Evolutionary conservation across 2,113 vertebrate genomes (phyloP), one percentile per base, ranked within the genome.

Genomic region (Caranx melampygus): DNA sequence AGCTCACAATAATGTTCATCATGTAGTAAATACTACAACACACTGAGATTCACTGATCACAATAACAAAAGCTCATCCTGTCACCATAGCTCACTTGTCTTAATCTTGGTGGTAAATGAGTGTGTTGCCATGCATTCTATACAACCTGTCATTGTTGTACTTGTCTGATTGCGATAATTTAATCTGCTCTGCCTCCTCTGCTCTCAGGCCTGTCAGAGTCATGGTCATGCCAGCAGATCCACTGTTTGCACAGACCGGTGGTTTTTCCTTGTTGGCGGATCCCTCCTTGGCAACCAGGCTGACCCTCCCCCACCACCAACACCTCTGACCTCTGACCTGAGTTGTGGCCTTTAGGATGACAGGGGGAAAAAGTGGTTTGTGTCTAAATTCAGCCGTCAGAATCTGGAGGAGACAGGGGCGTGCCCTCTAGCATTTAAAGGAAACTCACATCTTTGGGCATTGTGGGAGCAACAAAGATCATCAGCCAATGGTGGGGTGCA

Each of bases 201-300:
- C 87, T 88, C 88, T 90, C 82, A 89, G 87, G 75, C 82, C 68
- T 88, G 88, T 90, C 91, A 85, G 40, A 54, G 20, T 72, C 62
- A 70, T 13, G 62, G 61, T 82, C 83, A 69, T 54, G 64, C 60
- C 21, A 5, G 80, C 78, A 76, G 78, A 87, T 84, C 83, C 71
- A 51, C 89, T 76, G 85, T 92, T 92, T 87, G 81, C 88, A 87
- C 82, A 75, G 88, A 74, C 45, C 87, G 78, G 81, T 78, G 72
- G 74, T 58, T 90, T 84, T 87, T 78, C 71, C 82, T 81, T 11
- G 73, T 75, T 26, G 75, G 71, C 33, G 44, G 68, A 86, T 62
- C 79, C 81, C 73, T 87, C 93, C 92, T 37, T 91, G 90, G 93
- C 79, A 93, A 94, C 93, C 82, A 44, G 33, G 51, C 75, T 72